A percentile compares a stretch with the other conserved stretches of the same genome.
Evolutionary conservation across 2,888 invertebrate genomes (phyloP).

Genomic region (Nineta flava): DNA sequence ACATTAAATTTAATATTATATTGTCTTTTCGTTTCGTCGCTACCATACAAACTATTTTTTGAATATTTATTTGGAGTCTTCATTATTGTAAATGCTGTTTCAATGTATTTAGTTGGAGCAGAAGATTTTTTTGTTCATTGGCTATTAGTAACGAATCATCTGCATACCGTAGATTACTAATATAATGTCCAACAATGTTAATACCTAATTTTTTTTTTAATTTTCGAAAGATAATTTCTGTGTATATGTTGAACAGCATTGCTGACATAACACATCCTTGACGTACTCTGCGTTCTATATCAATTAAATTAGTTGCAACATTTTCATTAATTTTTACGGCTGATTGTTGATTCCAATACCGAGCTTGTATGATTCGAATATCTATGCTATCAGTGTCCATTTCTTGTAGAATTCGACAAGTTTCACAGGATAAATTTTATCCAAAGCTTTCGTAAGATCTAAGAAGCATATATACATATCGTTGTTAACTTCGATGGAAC

Average conservation of each 20-base stretch:
- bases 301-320: background rate
- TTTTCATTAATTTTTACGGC: constrained; percentile 1
- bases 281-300: constrained; percentile 6
- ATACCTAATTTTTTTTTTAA: no score
- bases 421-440: constrained; percentile 11
- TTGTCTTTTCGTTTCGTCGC: no score
- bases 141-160: no score
- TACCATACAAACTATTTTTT: no score
- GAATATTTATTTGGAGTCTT: no score
- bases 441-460: constrained; percentile 11
- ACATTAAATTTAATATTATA: no score
- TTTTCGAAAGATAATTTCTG: constrained; percentile 8
- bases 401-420: constrained; percentile 11
- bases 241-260: no score
- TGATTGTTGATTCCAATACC: constrained; percentile 7
- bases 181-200: no score
- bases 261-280: constrained; percentile 10
- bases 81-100: no score
- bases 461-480: constrained; percentile 7
- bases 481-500: constrained; percentile 6
- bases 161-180: no score
- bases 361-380: constrained; percentile 7
- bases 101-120: no score
- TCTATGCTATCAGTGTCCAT: constrained; percentile 8
- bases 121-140: no score